phyloP scores from a whole-genome alignment of 2,113 vertebrate genomes.

The Chelonoidis abingdonii region DNA sequence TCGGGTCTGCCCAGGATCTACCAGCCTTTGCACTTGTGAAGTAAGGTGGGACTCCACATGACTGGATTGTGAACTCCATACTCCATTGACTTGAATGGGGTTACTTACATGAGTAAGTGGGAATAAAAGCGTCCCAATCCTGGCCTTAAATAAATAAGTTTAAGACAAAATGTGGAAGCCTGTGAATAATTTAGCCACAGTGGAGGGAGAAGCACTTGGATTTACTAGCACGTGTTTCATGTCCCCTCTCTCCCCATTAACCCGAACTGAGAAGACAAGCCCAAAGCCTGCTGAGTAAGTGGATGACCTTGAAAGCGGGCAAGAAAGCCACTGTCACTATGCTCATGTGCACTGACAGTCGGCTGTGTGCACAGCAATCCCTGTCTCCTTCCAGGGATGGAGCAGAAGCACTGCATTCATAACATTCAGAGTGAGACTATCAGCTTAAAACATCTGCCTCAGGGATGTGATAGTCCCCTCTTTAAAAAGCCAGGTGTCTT shows the following conservation, averaged over 20 bases:
- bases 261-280: not conserved
- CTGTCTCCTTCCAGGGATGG: not conserved
- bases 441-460: not conserved
- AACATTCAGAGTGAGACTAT: not conserved
- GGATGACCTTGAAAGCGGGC: not conserved
- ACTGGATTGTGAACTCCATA: not conserved
- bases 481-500: not conserved
- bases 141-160: not conserved
- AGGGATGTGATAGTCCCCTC: not conserved
- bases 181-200: not conserved
- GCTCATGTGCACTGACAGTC: not conserved
- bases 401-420: not conserved
- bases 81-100: not conserved
- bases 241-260: not conserved
- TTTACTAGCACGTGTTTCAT: not conserved
- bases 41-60: not conserved
- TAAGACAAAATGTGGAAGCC: not conserved
- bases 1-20: not conserved
- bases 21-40: not conserved
- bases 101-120: not conserved
- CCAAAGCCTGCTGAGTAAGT: not conserved
- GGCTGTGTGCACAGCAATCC: not conserved
- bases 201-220: not conserved
- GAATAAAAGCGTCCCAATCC: not conserved
- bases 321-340: accelerated